Evolutionary conservation across 2,113 vertebrate genomes (phyloP), one percentile per base, ranked within the genome.

Genomic region (Oceanites oceanicus): DNA sequence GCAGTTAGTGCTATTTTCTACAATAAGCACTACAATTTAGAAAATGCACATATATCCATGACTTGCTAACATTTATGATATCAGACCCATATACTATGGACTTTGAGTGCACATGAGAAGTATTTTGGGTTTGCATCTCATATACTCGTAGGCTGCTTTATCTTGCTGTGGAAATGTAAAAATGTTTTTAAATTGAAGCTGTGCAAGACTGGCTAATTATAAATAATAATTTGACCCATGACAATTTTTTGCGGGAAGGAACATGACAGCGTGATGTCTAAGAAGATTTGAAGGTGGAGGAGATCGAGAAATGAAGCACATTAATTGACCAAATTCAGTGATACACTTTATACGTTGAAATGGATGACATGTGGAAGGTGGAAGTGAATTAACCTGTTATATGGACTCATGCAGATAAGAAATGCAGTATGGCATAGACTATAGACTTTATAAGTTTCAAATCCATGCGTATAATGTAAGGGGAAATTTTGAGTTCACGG

Each of bases 401-500:
- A 7, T 63, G 16, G 25, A 17, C 23, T 87, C 15, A 53, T 5
- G 4, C 21, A 26, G 25, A 12, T 90, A 22, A 29, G 55, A 73
- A 80, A 52, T 1, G 2, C 17, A 47, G 7, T 38, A 32, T 6
- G 3, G 10, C 6, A 13, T 56, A 66, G 30, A 38, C 6, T 40
- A 13, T 56, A 66, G 30, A 38, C 6, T 40, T 74, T 16, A 13
- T 13, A 84, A n/a, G 25, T 72, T 83, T 84, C 47, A 68, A 61
- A 85, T 77, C 19, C 14, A 9, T 56, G 36, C 7, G 23, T 58
- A 11, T 50, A 73, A 42, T n/a, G 3, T 66, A 22, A 67, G 9
- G 10, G 7, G 3, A 55, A 56, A 18, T 84, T 9, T 59, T 70
- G 18, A 0, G 0, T 85, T 80, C 25, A 38, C 0, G 2, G 34